A percentile compares a stretch with the other conserved stretches of the same genome.
Conservation (phyloP, 2,888 invertebrate species). For the Ecdyonurus torrentis region DNA sequence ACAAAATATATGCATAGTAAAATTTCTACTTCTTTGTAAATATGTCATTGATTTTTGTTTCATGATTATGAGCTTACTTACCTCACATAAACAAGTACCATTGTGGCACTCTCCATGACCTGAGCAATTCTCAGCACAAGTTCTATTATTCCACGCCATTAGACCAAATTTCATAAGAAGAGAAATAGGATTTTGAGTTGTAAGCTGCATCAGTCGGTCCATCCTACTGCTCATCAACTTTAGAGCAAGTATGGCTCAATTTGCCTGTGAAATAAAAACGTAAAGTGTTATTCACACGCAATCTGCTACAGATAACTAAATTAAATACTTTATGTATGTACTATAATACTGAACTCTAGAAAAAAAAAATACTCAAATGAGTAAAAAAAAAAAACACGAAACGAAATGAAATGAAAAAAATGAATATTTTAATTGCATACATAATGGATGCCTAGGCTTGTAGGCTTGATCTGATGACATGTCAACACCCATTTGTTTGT, state of each 20-base stretch:
- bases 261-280: not conserved
- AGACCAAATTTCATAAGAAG: slow-evolving; percentile 15
- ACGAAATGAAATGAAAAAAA: too few species aligned
- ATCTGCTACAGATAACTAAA: too few species aligned
- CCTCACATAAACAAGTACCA: slow-evolving; percentile 83
- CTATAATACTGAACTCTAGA: not conserved
- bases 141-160: slow-evolving; percentile 17
- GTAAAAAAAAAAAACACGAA: too few species aligned
- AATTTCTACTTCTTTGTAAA: not conserved
- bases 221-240: slow-evolving; percentile 17
- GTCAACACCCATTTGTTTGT: too few species aligned
- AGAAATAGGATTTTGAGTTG: slow-evolving; percentile 27
- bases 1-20: slow-evolving; percentile 8
- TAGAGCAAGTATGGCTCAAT: not conserved
- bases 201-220: slow-evolving; percentile 26
- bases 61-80: slow-evolving; percentile 28
- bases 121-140: slow-evolving; percentile 61
- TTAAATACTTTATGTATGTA: not conserved
- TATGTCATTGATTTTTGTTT: too few species aligned
- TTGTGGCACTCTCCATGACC: slow-evolving; percentile 84
- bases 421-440: too few species aligned
- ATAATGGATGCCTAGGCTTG: too few species aligned
- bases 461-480: too few species aligned
- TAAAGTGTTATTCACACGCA: not conserved
- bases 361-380: too few species aligned